These are phyloP conservation scores for Watsonalla binaria DNA, from an alignment of 2,888 invertebrate species.

Conservation along the genomic window DNA sequence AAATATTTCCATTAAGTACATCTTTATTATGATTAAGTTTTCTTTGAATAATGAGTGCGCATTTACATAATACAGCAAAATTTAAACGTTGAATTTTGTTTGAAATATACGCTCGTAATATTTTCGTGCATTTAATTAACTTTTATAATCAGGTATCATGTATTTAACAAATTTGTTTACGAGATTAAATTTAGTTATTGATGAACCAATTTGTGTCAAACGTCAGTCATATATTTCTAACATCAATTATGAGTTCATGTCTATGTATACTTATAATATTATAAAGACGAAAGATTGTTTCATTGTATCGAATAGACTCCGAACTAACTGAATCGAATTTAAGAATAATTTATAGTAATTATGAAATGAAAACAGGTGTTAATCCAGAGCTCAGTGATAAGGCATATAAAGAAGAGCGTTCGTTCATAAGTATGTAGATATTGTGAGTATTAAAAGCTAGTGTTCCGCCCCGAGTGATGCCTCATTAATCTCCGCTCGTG, in stretches of 20 bases:
- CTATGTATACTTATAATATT: too few relatives aligned
- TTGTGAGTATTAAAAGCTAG: too few relatives aligned
- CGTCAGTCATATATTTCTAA: too few relatives aligned
- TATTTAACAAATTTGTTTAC: too few relatives aligned
- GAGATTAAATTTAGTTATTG: too few relatives aligned
- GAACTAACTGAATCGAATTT: too few relatives aligned
- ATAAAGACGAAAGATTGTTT: too few relatives aligned
- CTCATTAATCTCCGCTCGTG: slow-evolving; percentile 52
- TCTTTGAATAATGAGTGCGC: not conserved
- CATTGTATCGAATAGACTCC: too few relatives aligned
- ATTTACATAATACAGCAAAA: not conserved
- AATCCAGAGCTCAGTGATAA: not conserved
- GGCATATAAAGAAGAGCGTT: not conserved
- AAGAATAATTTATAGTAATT: too few relatives aligned
- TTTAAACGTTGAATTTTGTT: not conserved
- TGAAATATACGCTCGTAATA: not conserved
- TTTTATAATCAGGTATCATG: too few relatives aligned
- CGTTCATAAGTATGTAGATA: not conserved
- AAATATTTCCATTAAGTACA: slow-evolving; percentile 1
- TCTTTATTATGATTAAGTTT: slow-evolving; percentile 7
- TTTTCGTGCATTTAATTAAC: not conserved
- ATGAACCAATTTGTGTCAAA: too few relatives aligned
- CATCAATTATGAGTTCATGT: too few relatives aligned
- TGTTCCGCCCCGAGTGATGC: not conserved
- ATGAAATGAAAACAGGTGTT: not conserved